A percentile compares a stretch with the other conserved stretches of the same genome.
Conservation (phyloP, 2,797 vertebrate genomes). For the Parauchenoglanis punctatus region DNA sequence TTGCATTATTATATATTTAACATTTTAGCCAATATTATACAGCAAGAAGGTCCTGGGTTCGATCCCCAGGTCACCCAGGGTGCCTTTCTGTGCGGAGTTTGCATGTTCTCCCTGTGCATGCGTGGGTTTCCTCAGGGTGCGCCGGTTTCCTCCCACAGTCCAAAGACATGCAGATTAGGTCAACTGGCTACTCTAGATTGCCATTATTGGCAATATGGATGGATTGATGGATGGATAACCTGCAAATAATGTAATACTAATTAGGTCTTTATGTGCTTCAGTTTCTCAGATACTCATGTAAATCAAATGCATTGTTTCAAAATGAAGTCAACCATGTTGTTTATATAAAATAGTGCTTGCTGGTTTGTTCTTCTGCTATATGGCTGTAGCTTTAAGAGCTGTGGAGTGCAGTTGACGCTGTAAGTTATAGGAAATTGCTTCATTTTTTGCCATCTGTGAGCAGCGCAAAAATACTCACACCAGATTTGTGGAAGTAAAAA, state of each 20-base stretch:
- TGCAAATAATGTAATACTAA: background rate
- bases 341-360: background rate
- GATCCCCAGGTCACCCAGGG: no score
- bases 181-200: no score
- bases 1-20: background rate
- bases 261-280: background rate
- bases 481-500: background rate
- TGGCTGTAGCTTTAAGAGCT: slow-evolving; percentile 1
- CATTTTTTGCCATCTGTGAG: background rate
- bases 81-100: no score
- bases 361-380: background rate
- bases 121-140: no score
- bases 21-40: background rate
- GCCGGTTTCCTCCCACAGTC: no score
- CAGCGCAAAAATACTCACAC: background rate
- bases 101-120: no score
- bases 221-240: background rate
- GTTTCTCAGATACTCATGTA: background rate
- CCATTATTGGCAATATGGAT: background rate
- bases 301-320: background rate
- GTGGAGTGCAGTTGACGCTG: background rate
- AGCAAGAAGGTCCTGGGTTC: no score
- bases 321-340: background rate
- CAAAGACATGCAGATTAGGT: no score
- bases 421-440: background rate